These are phyloP conservation scores for Carposina sasakii DNA, from an alignment of 1,140 invertebrate genomes.

Conservation along the genomic window DNA sequence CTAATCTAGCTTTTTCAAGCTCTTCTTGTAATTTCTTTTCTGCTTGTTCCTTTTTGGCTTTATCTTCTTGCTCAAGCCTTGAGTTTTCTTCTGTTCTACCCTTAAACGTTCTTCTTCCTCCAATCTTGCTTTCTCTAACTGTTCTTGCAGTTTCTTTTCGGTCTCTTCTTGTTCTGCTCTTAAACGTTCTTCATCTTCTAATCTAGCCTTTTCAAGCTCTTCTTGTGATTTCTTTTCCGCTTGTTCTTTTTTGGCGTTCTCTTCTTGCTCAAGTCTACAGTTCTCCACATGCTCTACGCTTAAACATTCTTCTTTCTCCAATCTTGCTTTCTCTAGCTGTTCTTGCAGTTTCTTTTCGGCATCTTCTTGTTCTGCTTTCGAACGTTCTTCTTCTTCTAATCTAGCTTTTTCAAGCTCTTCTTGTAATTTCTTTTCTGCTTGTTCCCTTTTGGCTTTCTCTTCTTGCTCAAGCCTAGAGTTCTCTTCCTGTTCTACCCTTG, in stretches of 20 bases:
- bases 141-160: slow-evolving; percentile 22
- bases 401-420: slow-evolving; percentile 22
- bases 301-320: slow-evolving; percentile 28
- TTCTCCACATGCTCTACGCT: slow-evolving; percentile 16
- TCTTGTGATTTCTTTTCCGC: slow-evolving; percentile 21
- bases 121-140: slow-evolving; percentile 22
- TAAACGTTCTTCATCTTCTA: slow-evolving; percentile 26
- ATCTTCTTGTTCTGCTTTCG: slow-evolving; percentile 22
- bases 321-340: slow-evolving; percentile 23
- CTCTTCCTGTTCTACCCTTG: slow-evolving; percentile 21
- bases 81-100: slow-evolving; percentile 21
- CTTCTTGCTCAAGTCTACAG: not conserved
- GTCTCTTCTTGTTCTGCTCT: slow-evolving; percentile 26
- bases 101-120: slow-evolving; percentile 26
- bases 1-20: slow-evolving; percentile 15
- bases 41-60: slow-evolving; percentile 19
- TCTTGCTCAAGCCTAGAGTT: slow-evolving; percentile 20
- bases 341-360: slow-evolving; percentile 27
- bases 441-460: slow-evolving; percentile 25
- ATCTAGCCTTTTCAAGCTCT: slow-evolving; percentile 18
- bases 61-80: slow-evolving; percentile 21
- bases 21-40: slow-evolving; percentile 24
- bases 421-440: slow-evolving; percentile 25
- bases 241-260: slow-evolving; percentile 24
- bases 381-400: slow-evolving; percentile 16